Percentiles rank a stretch among this genome's conserved stretches.
These are phyloP conservation scores for Stenichneumon culpator DNA, from an alignment of 2,888 invertebrate genomes.

Conservation along the genomic window DNA sequence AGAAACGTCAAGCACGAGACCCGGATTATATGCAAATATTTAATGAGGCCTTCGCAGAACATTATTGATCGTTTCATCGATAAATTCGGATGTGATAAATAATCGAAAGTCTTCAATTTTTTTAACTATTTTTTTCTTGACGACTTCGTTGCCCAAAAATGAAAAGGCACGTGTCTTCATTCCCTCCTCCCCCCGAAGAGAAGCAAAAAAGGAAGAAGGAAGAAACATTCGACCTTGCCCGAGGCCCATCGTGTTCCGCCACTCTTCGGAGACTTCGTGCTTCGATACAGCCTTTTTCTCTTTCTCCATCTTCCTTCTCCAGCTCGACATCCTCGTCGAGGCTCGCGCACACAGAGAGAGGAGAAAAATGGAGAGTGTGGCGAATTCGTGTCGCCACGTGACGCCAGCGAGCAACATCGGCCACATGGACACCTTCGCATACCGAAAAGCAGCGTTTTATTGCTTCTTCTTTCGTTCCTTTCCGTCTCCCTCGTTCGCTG, in stretches of 20 bases:
- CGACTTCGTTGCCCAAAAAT: neutral
- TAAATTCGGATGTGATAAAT: neutral
- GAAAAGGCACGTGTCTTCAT: constrained; percentile 7
- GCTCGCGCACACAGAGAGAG: neutral
- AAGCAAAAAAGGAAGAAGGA: constrained; percentile 4
- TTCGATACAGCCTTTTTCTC: neutral
- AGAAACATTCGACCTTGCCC: constrained; percentile 55
- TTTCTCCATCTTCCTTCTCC: neutral
- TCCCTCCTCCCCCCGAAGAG: neutral
- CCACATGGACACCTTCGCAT: constrained; percentile 60
- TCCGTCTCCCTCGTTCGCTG: constrained; percentile 20
- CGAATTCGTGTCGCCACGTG: constrained; percentile 58
- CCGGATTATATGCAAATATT: neutral
- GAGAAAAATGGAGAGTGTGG: constrained; percentile 41
- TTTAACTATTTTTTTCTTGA: neutral
- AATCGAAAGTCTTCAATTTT: neutral
- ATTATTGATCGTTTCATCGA: neutral
- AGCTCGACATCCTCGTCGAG: constrained; percentile 6
- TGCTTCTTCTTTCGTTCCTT: constrained; percentile 1
- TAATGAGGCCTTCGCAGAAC: neutral
- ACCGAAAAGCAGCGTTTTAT: constrained; percentile 49
- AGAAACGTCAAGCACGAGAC: neutral
- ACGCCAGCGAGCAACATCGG: constrained; percentile 48
- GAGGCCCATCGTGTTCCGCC: constrained; percentile 30
- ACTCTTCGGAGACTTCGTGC: constrained; percentile 35